Evolutionary conservation across 1,140 invertebrate genomes (phyloP).

Genomic region (Bombus waltoni): DNA sequence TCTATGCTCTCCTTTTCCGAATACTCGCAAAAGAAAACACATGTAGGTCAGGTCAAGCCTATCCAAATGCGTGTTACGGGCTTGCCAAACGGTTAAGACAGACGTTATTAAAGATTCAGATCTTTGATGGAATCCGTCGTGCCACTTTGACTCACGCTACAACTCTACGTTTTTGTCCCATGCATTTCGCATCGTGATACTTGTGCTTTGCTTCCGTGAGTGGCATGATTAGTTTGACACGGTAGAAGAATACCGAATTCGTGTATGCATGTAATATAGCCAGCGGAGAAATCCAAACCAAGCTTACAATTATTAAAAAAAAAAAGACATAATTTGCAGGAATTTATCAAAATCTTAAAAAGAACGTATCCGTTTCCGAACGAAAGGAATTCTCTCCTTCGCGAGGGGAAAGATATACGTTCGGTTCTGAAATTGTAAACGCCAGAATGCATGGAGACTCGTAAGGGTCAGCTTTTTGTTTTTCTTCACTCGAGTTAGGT

Average conservation of each 20-base stretch:
- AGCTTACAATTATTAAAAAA: not conserved
- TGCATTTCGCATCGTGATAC: not conserved
- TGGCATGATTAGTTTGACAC: no score
- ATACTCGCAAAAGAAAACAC: not conserved
- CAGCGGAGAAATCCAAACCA: not conserved
- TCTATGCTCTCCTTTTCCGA: not conserved
- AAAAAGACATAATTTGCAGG: no score
- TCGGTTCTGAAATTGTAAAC: not conserved
- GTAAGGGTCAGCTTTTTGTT: not conserved
- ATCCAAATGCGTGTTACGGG: not conserved
- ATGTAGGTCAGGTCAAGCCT: constrained; percentile 1
- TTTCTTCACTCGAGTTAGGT: not conserved
- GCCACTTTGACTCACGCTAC: not conserved
- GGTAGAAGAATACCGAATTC: no score
- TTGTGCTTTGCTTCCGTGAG: not conserved
- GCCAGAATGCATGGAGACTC: not conserved
- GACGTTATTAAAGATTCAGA: not conserved
- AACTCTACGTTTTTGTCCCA: not conserved
- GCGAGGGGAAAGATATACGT: no score
- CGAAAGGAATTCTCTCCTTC: not conserved
- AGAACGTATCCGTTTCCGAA: not conserved
- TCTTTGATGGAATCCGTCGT: not conserved
- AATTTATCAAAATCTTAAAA: no score
- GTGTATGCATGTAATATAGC: not conserved
- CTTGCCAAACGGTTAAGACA: not conserved